Percentiles rank a stretch among this genome's conserved stretches.
phyloP scores from a whole-genome alignment of 2,888 invertebrate genomes.

The Aporophyla nigra region DNA sequence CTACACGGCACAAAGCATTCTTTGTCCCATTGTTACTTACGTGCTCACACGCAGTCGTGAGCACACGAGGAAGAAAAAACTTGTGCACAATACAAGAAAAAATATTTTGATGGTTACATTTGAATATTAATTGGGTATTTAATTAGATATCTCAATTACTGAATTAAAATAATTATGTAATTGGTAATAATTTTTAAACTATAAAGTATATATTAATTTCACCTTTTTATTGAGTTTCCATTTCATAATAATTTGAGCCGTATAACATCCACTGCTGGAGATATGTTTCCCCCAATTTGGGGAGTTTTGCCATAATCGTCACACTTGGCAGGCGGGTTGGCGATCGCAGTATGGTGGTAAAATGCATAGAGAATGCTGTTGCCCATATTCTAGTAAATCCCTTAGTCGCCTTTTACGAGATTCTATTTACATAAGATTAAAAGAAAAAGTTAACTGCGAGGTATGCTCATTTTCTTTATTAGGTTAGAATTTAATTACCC shows the following conservation, averaged over 20 bases:
- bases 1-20: conserved; percentile 76
- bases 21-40: conserved; percentile 82
- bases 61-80: conserved; percentile 72
- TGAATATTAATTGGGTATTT: conserved; percentile 51
- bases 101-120: conserved; percentile 63
- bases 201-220: no score
- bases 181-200: not conserved
- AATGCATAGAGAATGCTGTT: no score
- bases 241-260: no score
- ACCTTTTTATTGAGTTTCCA: no score
- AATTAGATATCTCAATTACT: conserved; percentile 29
- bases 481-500: not conserved
- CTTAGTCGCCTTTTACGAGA: no score
- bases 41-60: conserved; percentile 69
- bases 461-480: not conserved
- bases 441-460: not conserved
- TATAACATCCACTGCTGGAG: no score
- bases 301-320: no score
- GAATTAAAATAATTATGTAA: not conserved
- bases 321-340: no score
- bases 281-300: no score
- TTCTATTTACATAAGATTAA: not conserved
- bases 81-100: conserved; percentile 56
- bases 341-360: no score
- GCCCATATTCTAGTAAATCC: no score